phyloP scores from a whole-genome alignment of 2,797 vertebrate genomes.

The Tragopan temminckii region DNA sequence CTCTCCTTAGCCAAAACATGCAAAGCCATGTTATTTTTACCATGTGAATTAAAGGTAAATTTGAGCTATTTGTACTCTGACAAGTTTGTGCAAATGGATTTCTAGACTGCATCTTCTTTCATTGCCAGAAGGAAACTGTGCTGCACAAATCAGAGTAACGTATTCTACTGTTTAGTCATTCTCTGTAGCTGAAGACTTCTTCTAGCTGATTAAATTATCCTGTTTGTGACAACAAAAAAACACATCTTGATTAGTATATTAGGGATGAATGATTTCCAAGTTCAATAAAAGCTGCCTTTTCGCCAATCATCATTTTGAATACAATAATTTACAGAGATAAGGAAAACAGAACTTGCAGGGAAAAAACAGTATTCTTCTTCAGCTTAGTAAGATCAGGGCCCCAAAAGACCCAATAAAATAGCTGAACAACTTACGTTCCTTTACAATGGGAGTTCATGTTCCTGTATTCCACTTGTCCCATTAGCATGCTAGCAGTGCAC shows the following conservation, averaged over 20 bases:
- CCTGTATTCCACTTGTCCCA: neutral
- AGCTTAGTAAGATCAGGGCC: neutral
- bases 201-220: neutral
- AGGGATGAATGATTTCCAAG: neutral
- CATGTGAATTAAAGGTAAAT: neutral
- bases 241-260: conserved; percentile 7
- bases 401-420: neutral
- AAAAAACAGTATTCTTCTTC: neutral
- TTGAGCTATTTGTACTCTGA: neutral
- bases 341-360: neutral
- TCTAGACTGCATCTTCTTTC: neutral
- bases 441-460: neutral
- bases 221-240: conserved; percentile 31
- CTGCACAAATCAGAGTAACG: neutral
- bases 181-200: neutral
- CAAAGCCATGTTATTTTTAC: neutral
- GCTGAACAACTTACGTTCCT: neutral
- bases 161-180: neutral
- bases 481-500: accelerated
- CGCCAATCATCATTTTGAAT: neutral
- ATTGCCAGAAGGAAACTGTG: neutral
- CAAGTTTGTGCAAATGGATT: neutral
- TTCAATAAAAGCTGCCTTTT: neutral
- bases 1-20: neutral
- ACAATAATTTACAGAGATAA: neutral